Percentiles rank a stretch among this genome's conserved stretches.
Evolutionary conservation across 2,113 vertebrate genomes (phyloP).

Genomic region (Megatriorchis doriae): DNA sequence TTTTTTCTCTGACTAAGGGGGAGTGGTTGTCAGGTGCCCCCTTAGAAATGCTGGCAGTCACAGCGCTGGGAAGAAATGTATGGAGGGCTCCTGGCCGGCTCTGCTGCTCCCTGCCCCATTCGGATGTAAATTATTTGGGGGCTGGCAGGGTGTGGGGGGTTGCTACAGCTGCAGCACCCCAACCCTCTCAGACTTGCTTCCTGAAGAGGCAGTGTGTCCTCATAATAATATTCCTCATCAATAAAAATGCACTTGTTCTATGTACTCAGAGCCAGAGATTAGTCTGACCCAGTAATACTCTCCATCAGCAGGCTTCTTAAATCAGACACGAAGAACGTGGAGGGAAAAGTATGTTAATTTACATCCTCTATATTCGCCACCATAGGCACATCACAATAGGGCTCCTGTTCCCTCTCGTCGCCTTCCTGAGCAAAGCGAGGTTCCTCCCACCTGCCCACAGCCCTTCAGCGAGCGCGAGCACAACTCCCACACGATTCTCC

Average conservation of each 20-base stretch:
- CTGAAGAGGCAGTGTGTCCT: neutral
- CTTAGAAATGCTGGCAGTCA: neutral
- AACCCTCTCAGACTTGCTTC: neutral
- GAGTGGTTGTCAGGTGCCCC: neutral
- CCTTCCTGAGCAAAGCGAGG: neutral
- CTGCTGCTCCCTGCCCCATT: neutral
- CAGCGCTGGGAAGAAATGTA: neutral
- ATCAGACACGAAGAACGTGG: neutral
- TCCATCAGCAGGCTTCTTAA: neutral
- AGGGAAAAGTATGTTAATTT: neutral
- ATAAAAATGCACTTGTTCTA: neutral
- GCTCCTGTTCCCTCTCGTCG: neutral
- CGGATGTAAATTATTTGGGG: neutral
- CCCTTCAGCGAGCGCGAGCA: neutral
- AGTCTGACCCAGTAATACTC: neutral
- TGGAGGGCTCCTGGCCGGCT: neutral
- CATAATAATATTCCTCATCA: neutral
- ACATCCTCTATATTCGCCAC: neutral
- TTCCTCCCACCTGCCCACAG: conserved; percentile 58
- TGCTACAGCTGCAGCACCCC: neutral
- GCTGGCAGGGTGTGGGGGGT: neutral
- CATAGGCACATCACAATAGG: neutral
- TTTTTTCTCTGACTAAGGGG: neutral
- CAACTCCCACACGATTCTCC: conserved; percentile 22
- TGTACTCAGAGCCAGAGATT: neutral